Evolutionary conservation across 92 coral and sea anemone species (phyloP), one percentile per base, ranked within the genome.

Genomic region (Isaurus tuberculatus): DNA sequence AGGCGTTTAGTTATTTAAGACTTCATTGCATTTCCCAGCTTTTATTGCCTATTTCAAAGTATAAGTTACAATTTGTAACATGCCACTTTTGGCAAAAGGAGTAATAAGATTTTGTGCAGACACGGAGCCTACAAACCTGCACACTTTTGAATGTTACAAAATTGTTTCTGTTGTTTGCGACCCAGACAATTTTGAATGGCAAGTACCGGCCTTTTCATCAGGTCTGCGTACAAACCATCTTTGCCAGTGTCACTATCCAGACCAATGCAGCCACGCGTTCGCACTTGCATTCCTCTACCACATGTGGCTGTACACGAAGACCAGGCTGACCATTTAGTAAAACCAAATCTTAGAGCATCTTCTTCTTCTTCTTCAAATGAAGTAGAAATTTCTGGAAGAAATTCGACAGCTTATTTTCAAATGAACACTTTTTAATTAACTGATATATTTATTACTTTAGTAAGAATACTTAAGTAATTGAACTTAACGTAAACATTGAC

Each of bases 261-360:
- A 40, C 36, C 64, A 10, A 77, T 17, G 23, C 82, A 77, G 4
- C 70, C 82, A 16, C 82, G 82, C 26, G 70, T 77, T 53, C 82
- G 82, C 33, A 77, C 55, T 3, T 36, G 82, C 34, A 57, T 32
- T 3, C 82, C 82, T 36, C 16, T 37, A 31, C 69, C 82, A 22
- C 82, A 77, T 17, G 49, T 34, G 26, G 36, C 53, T 25, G 82
- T 77, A 9, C 82, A 77, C 8, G 70, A 32, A 4, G 70, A 77
- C 82, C 82, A 77, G 3, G 9, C 3, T 20, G 70, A 23, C 82
- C 82, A 77, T 8, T 40, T 31, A 7, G 55, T 77, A 22, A 77
- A 77, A 15, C 82, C 70, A 55, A 77, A 65, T 23, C 69, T 25
- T 30, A 77, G 6, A 11, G 67, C 82, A 40, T 8, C 14, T 8